A percentile compares a stretch with the other conserved stretches of the same genome.
Evolutionary conservation across 2,888 invertebrate genomes (phyloP).

Genomic region (Parascotia fuliginaria): DNA sequence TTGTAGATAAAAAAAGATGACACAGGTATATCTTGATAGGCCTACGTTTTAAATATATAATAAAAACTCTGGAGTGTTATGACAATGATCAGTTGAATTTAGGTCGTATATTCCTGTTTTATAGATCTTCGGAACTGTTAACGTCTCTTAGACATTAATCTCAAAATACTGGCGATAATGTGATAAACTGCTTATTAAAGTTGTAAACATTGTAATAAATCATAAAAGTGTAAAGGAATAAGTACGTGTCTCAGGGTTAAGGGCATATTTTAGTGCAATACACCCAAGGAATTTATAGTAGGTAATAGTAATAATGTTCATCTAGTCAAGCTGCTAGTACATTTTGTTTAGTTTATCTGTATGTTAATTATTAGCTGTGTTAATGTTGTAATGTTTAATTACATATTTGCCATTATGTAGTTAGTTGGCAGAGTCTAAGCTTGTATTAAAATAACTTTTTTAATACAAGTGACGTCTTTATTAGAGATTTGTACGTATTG

Average conservation of each 20-base stretch:
- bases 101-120: not conserved
- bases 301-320: constrained; percentile 26
- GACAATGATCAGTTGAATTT: not conserved
- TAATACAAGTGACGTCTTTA: no score
- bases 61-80: no score
- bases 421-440: no score
- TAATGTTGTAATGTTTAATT: no score
- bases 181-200: constrained; percentile 5
- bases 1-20: no score
- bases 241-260: not conserved
- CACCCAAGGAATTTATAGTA: constrained; percentile 19
- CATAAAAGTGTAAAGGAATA: not conserved
- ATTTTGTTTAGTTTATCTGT: constrained; percentile 10
- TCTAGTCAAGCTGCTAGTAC: constrained; percentile 5
- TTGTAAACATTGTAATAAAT: constrained; percentile 12
- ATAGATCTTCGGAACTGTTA: not conserved
- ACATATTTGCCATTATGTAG: no score
- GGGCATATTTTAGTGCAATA: constrained; percentile 19
- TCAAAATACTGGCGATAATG: not conserved
- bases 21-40: no score
- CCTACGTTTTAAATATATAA: no score
- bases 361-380: not conserved
- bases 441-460: no score
- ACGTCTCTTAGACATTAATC: no score
- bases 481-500: no score